Conservation (phyloP, 2,888 invertebrate genomes). For the Cyclophora punctaria region DNA sequence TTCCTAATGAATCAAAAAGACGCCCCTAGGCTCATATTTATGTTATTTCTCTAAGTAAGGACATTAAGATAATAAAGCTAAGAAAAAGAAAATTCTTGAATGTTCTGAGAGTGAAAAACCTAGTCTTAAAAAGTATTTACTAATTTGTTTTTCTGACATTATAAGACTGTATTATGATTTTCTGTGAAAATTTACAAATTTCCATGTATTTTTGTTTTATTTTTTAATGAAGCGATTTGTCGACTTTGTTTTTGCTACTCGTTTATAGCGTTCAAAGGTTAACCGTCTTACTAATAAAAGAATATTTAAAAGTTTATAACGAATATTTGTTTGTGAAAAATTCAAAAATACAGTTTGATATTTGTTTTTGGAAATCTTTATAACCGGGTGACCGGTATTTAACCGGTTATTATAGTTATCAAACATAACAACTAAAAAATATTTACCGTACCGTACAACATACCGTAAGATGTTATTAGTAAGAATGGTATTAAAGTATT, state of each 20-base stretch:
- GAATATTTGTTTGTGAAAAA: no score
- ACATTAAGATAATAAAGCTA: slow-evolving; percentile 41
- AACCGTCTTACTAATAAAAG: background rate
- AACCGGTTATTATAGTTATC: no score
- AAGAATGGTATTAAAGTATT: slow-evolving; percentile 34
- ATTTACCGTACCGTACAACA: slow-evolving; percentile 9
- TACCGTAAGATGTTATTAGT: slow-evolving; percentile 11
- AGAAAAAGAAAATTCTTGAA: slow-evolving; percentile 30
- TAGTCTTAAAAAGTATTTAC: slow-evolving; percentile 49
- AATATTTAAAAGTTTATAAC: no score
- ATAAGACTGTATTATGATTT: slow-evolving; percentile 59
- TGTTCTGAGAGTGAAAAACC: slow-evolving; percentile 41
- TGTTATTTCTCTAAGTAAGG: slow-evolving; percentile 15
- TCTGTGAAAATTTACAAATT: slow-evolving; percentile 26
- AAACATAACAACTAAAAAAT: slow-evolving; percentile 1
- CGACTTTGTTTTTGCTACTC: slow-evolving; percentile 2
- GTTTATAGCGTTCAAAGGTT: slow-evolving; percentile 20
- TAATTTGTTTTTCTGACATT: slow-evolving; percentile 35
- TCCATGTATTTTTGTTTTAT: no score
- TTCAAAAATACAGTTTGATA: no score
- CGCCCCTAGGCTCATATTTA: slow-evolving; percentile 35
- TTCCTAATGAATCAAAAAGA: slow-evolving; percentile 38
- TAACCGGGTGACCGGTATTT: no score
- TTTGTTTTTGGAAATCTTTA: no score
- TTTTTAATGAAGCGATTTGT: background rate